Conservation (phyloP, 92 coral and sea anemone genomes). For the Parazoanthus darwini region DNA sequence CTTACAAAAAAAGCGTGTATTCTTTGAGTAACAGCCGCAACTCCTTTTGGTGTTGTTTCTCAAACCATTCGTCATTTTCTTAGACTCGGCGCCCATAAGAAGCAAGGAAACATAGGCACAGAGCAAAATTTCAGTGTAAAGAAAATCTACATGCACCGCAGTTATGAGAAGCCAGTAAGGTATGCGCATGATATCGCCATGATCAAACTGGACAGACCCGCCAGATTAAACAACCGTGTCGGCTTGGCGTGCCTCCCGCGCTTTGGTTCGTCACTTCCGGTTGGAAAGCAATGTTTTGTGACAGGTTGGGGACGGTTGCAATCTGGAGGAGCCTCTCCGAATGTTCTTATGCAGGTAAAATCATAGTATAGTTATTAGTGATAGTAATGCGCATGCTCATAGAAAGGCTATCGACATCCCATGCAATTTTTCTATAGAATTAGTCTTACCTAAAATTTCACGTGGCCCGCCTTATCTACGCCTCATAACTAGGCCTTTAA, state of each 20-base stretch:
- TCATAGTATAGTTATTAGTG: too few relatives aligned
- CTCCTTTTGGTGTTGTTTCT: background rate
- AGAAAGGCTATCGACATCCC: too few relatives aligned
- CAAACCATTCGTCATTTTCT: background rate
- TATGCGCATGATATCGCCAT: conserved; percentile 22
- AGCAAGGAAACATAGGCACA: background rate
- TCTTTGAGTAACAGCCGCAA: too few relatives aligned
- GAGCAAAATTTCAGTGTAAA: background rate
- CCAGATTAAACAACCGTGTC: background rate
- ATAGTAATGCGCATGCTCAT: too few relatives aligned
- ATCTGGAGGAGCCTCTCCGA: conserved; percentile 1
- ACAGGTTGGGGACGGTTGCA: conserved; percentile 9
- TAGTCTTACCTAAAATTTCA: too few relatives aligned
- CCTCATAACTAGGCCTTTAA: too few relatives aligned
- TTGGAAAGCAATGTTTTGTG: conserved; percentile 12
- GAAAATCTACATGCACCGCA: conserved; percentile 11
- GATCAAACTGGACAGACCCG: conserved; percentile 22
- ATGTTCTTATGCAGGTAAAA: conserved; percentile 14
- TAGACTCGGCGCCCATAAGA: conserved; percentile 27
- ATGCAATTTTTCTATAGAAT: too few relatives aligned
- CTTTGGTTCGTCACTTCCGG: background rate
- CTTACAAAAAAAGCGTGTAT: too few relatives aligned
- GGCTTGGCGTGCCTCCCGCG: conserved; percentile 8
- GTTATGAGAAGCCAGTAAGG: background rate
- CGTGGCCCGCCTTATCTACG: too few relatives aligned